Evolutionary conservation across 2,888 invertebrate species (phyloP).

Genomic region (Nudaria mundana): DNA sequence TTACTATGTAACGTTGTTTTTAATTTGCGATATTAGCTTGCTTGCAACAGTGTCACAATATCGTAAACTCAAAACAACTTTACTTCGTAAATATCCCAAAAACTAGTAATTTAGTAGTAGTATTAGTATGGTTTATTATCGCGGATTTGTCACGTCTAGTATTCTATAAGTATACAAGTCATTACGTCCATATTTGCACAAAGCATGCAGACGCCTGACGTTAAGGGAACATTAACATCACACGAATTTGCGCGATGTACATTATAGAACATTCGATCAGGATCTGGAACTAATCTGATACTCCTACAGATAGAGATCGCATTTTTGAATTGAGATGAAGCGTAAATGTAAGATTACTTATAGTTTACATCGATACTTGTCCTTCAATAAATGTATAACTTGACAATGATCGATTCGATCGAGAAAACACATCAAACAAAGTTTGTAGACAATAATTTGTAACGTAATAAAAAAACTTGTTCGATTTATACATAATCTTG

Average conservation of each 20-base stretch:
- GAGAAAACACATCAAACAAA: too few species aligned
- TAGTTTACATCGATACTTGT: background rate
- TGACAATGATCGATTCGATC: constrained; percentile 3
- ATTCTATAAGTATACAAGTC: constrained; percentile 35
- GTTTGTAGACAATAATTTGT: too few species aligned
- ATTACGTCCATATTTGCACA: constrained; percentile 60
- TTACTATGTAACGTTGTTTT: too few species aligned
- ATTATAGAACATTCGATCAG: constrained; percentile 30
- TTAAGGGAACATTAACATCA: constrained; percentile 19
- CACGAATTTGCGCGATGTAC: constrained; percentile 18
- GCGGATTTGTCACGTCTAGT: constrained; percentile 34
- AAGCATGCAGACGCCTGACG: constrained; percentile 29
- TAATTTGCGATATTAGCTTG: too few species aligned
- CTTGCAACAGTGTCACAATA: too few species aligned
- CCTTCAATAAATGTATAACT: background rate
- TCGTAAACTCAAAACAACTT: too few species aligned
- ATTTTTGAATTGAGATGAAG: constrained; percentile 5
- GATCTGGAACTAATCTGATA: constrained; percentile 30
- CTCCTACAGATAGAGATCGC: constrained; percentile 14
- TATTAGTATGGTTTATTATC: too few species aligned
- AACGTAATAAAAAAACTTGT: too few species aligned
- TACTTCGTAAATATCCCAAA: too few species aligned
- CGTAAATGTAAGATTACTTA: background rate
- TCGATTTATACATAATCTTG: too few species aligned
- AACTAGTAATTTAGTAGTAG: too few species aligned